Base-by-base conservation (phyloP, 2,888 invertebrate genomes). In the Patella pellucida region DNA sequence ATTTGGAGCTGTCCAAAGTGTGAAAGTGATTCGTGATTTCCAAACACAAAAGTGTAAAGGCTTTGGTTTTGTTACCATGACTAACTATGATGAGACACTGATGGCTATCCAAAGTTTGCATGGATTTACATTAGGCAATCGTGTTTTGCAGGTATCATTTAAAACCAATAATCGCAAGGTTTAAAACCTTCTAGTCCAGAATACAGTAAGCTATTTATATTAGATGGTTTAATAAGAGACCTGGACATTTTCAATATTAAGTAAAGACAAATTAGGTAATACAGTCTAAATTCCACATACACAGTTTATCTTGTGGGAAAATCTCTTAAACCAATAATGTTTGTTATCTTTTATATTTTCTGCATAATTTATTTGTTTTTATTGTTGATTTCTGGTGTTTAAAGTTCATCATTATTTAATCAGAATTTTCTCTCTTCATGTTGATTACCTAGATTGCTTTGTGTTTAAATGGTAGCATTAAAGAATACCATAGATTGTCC, bases 41-140 rank as follows among this genome's bases (percentile, higher is more conserved):
- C 95, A 96, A 89, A 97, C 97, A 84, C 97, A 97, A 93, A 98
- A 98, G 92, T 98, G 98, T 93, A 98, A 97, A 93, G 98, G 98
- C 68, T 98, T 97, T 92, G 98, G 97, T 85, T 98, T 98, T 92
- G 97, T 98, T 85, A 97, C 97, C 83, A 98, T 98, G 98, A 97
- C 97, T 91, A 97, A 97, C 92, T 98, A 98, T 91, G 97, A 98
- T 89, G 98, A 98, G 92, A 97, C 98, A 78, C 95, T 97, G 82
- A 96, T 97, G 88, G 98, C 98, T 86, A 98, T 98, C 90, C 96
- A 97, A 92, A 96, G 96, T 83, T 93, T 98, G 90, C 98, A 98
- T 92, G 98, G 98, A 89, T 97, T 97, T 92, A 96, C 96, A 87
- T 93, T 98, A 89, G 97, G 96, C 89, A 97, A 97, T 92, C 95